Conservation (phyloP, 2,797 vertebrate genomes). For the Sebastiscus albofasciatus region DNA sequence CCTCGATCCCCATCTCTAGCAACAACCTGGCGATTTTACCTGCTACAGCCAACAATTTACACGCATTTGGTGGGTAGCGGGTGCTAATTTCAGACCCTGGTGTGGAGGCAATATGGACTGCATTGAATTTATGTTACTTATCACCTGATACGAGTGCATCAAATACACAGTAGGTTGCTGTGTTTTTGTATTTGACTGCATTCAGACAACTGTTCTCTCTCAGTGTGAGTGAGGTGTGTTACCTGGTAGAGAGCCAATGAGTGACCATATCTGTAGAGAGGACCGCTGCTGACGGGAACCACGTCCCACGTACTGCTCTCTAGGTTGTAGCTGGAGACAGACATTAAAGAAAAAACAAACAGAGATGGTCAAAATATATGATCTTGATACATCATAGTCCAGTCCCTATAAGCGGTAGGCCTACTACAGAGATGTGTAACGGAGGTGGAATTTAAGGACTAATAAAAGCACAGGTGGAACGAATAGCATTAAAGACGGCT, state of each 20-base stretch:
- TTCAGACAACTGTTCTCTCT: too few species aligned
- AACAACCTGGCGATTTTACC: background rate
- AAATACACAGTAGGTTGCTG: background rate
- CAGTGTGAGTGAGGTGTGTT: background rate
- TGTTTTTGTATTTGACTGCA: background rate
- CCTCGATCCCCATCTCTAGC: too few species aligned
- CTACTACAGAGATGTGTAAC: background rate
- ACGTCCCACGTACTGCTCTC: conserved; percentile 90
- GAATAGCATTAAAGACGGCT: background rate
- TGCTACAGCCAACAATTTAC: too few species aligned
- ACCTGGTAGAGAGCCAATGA: conserved; percentile 91
- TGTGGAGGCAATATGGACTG: background rate
- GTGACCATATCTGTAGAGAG: conserved; percentile 90
- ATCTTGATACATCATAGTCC: background rate
- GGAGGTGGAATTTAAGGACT: background rate
- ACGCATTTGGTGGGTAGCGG: too few species aligned
- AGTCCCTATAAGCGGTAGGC: background rate
- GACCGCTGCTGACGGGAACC: conserved; percentile 84
- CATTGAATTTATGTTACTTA: background rate
- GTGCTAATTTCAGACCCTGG: too few species aligned
- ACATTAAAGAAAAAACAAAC: too few species aligned
- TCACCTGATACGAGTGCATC: background rate
- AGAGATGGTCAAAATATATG: too few species aligned
- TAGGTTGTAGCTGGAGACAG: conserved; percentile 86
- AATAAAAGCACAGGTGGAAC: background rate